Conservation (phyloP, 92 coral and sea anemone species). For the Desmophyllum pertusum region DNA sequence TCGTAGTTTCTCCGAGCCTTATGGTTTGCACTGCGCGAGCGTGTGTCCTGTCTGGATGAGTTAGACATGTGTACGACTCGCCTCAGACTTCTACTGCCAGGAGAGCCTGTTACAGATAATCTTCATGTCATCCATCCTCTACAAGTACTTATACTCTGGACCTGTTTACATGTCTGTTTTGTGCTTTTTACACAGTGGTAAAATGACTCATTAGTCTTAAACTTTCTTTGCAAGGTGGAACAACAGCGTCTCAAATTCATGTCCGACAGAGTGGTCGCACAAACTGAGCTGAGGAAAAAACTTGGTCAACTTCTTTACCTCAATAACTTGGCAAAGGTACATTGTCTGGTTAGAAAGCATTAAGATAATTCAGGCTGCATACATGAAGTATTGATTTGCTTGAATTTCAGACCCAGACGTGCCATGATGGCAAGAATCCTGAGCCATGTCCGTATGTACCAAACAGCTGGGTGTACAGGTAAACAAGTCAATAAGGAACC, state of each 20-base stretch:
- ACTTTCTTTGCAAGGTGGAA: conserved; percentile 64
- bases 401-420: conserved; percentile 69
- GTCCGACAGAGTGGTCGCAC: conserved; percentile 87
- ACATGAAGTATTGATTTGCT: background rate
- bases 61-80: conserved; percentile 97
- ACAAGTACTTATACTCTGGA: conserved; percentile 55
- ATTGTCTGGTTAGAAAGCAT: background rate
- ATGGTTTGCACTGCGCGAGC: conserved; percentile 93
- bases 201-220: background rate
- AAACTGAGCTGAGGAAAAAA: conserved; percentile 76
- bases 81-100: conserved; percentile 79
- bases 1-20: conserved; percentile 79
- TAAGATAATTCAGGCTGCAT: background rate
- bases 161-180: background rate
- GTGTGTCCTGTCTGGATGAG: conserved; percentile 92
- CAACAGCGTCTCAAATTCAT: conserved; percentile 83
- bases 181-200: background rate
- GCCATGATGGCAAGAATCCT: conserved; percentile 84
- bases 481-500: background rate
- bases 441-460: conserved; percentile 97
- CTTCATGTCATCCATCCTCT: conserved; percentile 77
- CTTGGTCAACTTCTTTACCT: conserved; percentile 91
- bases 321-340: conserved; percentile 92
- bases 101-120: conserved; percentile 76
- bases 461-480: conserved; percentile 92